Conservation (phyloP, 2,888 invertebrate genomes). For the Rhamnusium bicolor region DNA sequence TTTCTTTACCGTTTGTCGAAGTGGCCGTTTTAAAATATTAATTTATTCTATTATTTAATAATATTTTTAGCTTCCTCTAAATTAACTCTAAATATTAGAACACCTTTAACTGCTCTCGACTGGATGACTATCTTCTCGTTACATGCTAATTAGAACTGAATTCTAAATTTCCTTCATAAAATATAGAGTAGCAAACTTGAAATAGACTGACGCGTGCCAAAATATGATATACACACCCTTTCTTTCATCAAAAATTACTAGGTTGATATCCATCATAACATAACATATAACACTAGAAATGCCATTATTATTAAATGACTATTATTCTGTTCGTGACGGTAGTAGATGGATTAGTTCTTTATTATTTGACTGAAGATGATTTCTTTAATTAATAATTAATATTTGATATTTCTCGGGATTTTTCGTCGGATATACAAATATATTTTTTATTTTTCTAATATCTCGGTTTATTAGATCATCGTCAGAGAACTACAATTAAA, state of each 20-base stretch:
- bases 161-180: not conserved
- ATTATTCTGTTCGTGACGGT: conserved; percentile 8
- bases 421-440: too few relatives aligned
- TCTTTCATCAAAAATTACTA: not conserved
- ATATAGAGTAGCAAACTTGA: not conserved
- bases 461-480: too few relatives aligned
- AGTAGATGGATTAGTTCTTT: conserved; percentile 1
- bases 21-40: too few relatives aligned
- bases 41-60: too few relatives aligned
- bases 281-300: too few relatives aligned
- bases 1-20: too few relatives aligned
- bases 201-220: not conserved
- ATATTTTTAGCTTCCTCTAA: too few relatives aligned
- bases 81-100: too few relatives aligned
- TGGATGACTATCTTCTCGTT: not conserved
- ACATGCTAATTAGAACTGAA: not conserved
- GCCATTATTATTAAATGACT: not conserved
- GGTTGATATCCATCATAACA: not conserved
- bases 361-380: not conserved
- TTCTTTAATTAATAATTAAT: not conserved
- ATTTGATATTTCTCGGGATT: too few relatives aligned
- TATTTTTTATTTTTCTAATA: too few relatives aligned
- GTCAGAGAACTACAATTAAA: too few relatives aligned
- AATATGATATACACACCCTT: not conserved
- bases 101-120: not conserved